A percentile compares a stretch with the other conserved stretches of the same genome.
Conservation (phyloP, 1,140 invertebrate genomes). For the Thereuonema tuberculata region DNA sequence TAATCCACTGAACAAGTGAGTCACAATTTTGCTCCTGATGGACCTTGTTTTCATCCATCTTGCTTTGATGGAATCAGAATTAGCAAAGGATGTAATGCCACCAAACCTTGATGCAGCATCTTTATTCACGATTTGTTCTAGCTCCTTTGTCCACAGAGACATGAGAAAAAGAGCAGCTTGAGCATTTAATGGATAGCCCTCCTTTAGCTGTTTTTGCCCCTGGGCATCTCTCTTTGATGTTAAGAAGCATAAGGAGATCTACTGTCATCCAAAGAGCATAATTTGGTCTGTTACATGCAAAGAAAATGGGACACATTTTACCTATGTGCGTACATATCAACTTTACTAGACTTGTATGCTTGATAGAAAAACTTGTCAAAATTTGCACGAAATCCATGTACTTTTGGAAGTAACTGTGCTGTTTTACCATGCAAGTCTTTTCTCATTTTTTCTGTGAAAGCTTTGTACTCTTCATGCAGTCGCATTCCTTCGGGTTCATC, state of each 20-base stretch:
- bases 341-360: background rate
- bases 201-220: background rate
- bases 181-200: background rate
- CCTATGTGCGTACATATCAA: background rate
- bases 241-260: background rate
- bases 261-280: background rate
- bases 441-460: background rate
- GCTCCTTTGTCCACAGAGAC: no score
- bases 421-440: background rate
- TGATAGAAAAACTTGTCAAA: background rate
- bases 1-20: background rate
- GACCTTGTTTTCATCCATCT: background rate
- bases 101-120: background rate
- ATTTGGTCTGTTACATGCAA: background rate
- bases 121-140: no score
- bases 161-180: background rate
- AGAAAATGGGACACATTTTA: background rate
- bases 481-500: background rate
- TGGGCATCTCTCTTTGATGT: background rate
- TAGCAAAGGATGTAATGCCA: background rate
- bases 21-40: background rate
- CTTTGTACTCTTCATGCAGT: background rate
- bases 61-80: background rate
- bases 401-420: background rate
- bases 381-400: background rate